Evolutionary conservation across 2,888 invertebrate species (phyloP).

Genomic region (Acrobasis consociella): DNA sequence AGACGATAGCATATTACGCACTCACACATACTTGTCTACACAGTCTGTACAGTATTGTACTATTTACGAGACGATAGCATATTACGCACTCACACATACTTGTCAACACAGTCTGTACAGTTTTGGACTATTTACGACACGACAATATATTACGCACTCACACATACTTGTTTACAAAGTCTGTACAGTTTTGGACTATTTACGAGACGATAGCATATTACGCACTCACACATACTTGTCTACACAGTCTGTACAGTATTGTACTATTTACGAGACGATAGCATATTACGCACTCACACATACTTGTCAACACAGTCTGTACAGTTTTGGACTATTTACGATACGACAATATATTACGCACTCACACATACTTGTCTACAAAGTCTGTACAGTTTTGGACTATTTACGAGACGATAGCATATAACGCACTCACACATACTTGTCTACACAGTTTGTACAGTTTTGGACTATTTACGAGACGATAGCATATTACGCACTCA

Average conservation of each 20-base stretch:
- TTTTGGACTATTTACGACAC: no score
- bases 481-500: no score
- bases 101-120: no score
- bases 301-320: no score
- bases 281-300: no score
- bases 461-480: neutral
- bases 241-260: neutral
- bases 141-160: conserved; percentile 8
- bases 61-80: no score
- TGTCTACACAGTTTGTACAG: neutral
- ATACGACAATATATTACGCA: no score
- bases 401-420: neutral
- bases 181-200: neutral
- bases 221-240: conserved; percentile 1
- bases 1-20: neutral
- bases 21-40: neutral
- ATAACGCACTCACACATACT: conserved; percentile 1
- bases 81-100: no score
- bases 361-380: neutral
- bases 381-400: neutral
- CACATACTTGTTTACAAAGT: neutral
- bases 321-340: no score
- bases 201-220: neutral
- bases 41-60: neutral
- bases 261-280: neutral